phyloP scores from a whole-genome alignment of 2,797 vertebrate genomes.

The Diplodus sargus region DNA sequence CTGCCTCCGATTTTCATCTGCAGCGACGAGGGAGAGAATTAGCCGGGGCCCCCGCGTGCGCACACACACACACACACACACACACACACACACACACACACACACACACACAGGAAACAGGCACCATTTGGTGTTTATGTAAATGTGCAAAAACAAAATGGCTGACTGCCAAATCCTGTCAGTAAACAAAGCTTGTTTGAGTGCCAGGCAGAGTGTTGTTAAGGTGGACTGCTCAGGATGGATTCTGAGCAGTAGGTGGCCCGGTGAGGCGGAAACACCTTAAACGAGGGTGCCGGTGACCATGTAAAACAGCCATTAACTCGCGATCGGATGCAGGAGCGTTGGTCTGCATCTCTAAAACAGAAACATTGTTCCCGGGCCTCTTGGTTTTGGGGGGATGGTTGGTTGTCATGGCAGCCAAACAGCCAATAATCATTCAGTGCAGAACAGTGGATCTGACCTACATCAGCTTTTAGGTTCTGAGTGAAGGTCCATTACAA shows the following conservation, averaged over 20 bases:
- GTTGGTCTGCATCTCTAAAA: slow-evolving; percentile 64
- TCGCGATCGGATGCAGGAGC: slow-evolving; percentile 68
- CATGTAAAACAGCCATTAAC: slow-evolving; percentile 76
- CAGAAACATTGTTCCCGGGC: slow-evolving; percentile 67
- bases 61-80: neutral
- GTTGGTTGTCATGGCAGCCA: slow-evolving; percentile 70
- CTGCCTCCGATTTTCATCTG: slow-evolving; percentile 72
- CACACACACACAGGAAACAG: slow-evolving; percentile 71
- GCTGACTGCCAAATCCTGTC: slow-evolving; percentile 88
- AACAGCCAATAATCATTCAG: slow-evolving; percentile 54
- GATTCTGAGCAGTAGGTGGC: slow-evolving; percentile 31
- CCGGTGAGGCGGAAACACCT: slow-evolving; percentile 64
- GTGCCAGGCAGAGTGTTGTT: slow-evolving; percentile 76
- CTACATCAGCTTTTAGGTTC: slow-evolving; percentile 44
- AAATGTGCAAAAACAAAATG: slow-evolving; percentile 88
- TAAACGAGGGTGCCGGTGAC: slow-evolving; percentile 67
- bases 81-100: neutral
- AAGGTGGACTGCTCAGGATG: slow-evolving; percentile 77
- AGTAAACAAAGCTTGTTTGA: slow-evolving; percentile 84
- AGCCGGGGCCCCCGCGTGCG: slow-evolving; percentile 56
- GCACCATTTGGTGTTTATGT: slow-evolving; percentile 88
- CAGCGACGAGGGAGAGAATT: slow-evolving; percentile 70
- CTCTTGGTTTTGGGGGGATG: slow-evolving; percentile 27
- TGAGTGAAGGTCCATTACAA: slow-evolving; percentile 27
- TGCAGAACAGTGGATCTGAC: slow-evolving; percentile 39